phyloP scores from a whole-genome alignment of 35 echinoderm and acorn worm species.

The Lytechinus pictus region DNA sequence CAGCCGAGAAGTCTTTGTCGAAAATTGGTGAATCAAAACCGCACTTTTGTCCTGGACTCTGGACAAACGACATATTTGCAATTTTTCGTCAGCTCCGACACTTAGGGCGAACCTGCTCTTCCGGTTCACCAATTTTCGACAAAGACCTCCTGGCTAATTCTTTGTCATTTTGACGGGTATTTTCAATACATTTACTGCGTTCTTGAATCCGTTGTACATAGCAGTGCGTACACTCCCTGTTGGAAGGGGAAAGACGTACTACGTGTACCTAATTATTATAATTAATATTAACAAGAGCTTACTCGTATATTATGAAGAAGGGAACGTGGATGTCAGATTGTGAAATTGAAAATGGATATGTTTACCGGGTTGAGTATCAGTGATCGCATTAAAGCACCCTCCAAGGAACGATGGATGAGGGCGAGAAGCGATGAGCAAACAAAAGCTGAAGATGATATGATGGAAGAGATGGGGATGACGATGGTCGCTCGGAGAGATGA shows the following conservation, averaged over 20 bases:
- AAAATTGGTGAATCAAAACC: too few relatives aligned
- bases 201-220: too few relatives aligned
- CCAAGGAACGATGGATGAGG: background rate
- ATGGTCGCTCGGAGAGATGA: background rate
- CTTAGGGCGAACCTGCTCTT: too few relatives aligned
- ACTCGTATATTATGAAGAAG: slow-evolving; percentile 1
- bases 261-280: background rate
- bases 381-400: background rate
- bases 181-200: too few relatives aligned
- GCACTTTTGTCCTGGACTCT: too few relatives aligned
- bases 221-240: too few relatives aligned
- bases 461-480: background rate
- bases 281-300: background rate
- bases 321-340: background rate
- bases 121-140: too few relatives aligned
- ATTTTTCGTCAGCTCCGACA: too few relatives aligned
- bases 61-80: too few relatives aligned
- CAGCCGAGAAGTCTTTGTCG: too few relatives aligned
- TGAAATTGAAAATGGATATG: slow-evolving; percentile 14
- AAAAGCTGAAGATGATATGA: background rate
- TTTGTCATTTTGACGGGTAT: too few relatives aligned
- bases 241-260: background rate
- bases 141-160: too few relatives aligned
- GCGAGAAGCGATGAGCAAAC: background rate
- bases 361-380: background rate